A percentile compares a stretch with the other conserved stretches of the same genome.
Conservation (phyloP, 2,113 vertebrate genomes). For the Taxidea taxus region DNA sequence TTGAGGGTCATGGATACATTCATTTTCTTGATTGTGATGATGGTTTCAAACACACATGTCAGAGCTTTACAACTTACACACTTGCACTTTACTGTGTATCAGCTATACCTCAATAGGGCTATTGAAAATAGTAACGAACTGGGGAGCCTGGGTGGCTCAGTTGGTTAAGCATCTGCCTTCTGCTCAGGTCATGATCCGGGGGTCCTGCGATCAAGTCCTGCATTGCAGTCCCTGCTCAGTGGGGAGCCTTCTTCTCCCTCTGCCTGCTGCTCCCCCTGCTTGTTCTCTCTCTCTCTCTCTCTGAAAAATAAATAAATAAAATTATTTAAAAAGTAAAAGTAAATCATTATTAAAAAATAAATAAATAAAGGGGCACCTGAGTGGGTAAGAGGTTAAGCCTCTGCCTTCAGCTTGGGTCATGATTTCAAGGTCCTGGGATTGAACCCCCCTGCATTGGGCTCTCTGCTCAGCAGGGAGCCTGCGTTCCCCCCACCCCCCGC, state of each 20-base stretch:
- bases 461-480: no score
- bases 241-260: neutral
- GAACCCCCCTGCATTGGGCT: neutral
- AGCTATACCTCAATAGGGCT: neutral
- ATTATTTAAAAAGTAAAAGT: no score
- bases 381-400: neutral
- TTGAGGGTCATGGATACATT: neutral
- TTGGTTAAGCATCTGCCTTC: neutral
- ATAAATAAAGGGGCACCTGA: neutral
- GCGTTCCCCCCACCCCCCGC: no score
- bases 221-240: neutral
- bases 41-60: neutral
- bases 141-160: neutral
- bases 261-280: neutral
- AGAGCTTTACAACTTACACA: neutral
- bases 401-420: neutral
- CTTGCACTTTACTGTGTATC: neutral
- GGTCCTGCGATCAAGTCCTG: neutral
- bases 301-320: neutral
- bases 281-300: neutral
- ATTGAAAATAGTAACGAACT: neutral
- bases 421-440: neutral
- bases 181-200: neutral
- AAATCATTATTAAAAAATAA: neutral
- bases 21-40: neutral